phyloP scores from a whole-genome alignment of 64 coral and sea anemone species.

The Pachyseris speciosa region DNA sequence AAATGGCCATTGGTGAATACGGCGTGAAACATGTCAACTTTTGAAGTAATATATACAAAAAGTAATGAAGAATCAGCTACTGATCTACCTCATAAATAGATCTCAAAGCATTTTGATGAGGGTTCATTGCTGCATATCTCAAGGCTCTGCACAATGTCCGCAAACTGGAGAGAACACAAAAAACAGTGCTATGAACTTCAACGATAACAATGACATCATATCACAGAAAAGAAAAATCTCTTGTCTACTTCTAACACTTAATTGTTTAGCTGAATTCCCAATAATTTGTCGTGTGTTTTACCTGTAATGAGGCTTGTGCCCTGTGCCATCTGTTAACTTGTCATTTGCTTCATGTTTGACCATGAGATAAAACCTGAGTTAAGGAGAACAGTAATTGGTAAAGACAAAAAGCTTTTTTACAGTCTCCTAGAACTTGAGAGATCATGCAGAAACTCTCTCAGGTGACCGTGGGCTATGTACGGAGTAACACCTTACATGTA shows the following conservation, averaged over 20 bases:
- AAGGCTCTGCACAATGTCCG: constrained; percentile 90
- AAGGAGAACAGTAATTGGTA: neutral
- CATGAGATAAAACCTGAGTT: constrained; percentile 81
- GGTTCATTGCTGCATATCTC: constrained; percentile 85
- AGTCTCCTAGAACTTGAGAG: neutral
- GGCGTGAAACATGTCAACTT: too few relatives aligned
- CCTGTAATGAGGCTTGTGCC: constrained; percentile 98
- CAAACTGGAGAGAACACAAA: constrained; percentile 54
- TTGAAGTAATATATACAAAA: too few relatives aligned
- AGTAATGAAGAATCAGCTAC: too few relatives aligned
- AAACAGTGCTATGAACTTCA: neutral
- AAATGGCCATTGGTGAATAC: too few relatives aligned
- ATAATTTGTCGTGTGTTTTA: too few relatives aligned
- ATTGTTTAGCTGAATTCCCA: too few relatives aligned
- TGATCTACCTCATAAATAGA: constrained; percentile 99
- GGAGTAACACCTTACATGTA: too few relatives aligned
- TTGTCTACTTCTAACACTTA: too few relatives aligned
- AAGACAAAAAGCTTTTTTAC: neutral
- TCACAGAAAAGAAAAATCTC: neutral
- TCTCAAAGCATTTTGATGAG: constrained; percentile 81
- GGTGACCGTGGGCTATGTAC: too few relatives aligned
- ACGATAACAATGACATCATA: neutral
- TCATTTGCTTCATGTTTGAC: constrained; percentile 84
- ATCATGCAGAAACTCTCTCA: too few relatives aligned
- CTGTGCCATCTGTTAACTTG: constrained; percentile 95